A percentile compares a stretch with the other conserved stretches of the same genome.
Evolutionary conservation across 2,888 invertebrate species (phyloP).

Genomic region (Drosophila mulleri): DNA sequence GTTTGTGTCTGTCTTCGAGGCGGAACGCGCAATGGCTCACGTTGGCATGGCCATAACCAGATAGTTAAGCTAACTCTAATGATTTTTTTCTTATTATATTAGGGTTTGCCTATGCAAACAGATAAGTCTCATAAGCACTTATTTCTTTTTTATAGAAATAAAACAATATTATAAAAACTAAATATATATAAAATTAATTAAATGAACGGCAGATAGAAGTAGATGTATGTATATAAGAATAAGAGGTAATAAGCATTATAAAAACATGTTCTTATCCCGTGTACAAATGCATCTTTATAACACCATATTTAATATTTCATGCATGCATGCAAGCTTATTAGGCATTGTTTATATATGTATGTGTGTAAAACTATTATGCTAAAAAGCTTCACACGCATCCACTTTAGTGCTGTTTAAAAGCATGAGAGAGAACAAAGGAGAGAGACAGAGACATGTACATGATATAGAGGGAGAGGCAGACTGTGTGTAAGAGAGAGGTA

Average conservation of each 20-base stretch:
- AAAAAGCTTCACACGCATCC: no score
- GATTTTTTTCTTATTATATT: background rate
- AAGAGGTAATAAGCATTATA: background rate
- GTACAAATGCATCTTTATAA: background rate
- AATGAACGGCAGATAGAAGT: background rate
- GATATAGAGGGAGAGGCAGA: no score
- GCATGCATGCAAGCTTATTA: no score
- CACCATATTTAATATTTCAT: background rate
- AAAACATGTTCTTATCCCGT: background rate
- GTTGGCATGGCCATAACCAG: conserved; percentile 45
- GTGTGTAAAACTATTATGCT: no score
- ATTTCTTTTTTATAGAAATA: background rate
- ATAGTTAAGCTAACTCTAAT: conserved; percentile 20
- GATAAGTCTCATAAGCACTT: background rate
- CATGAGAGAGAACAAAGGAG: no score
- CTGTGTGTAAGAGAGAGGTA: no score
- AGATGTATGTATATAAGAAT: background rate
- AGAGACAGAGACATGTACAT: no score
- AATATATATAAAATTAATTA: background rate
- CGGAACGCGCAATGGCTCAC: conserved; percentile 59
- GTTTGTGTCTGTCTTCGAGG: conserved; percentile 58
- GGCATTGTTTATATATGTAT: background rate
- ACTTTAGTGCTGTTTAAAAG: no score
- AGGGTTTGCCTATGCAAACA: background rate
- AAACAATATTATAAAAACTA: background rate